phyloP scores from a whole-genome alignment of 2,888 invertebrate species.

The Automeris io region DNA sequence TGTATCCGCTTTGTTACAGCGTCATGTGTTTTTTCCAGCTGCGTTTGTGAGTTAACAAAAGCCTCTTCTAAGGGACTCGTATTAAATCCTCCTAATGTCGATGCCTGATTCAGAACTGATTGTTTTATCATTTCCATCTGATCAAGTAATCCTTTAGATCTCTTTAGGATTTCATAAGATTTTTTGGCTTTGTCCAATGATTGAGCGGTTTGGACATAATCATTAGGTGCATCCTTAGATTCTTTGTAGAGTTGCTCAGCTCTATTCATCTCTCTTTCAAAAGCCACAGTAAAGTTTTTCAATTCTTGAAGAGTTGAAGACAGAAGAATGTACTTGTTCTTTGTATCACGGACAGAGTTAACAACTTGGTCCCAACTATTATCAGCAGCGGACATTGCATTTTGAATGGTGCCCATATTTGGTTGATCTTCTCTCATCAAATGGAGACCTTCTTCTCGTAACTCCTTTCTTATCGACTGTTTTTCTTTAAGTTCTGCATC shows the following conservation, averaged over 20 bases:
- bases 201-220: slow-evolving; percentile 83
- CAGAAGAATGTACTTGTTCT: slow-evolving; percentile 84
- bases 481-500: slow-evolving; percentile 77
- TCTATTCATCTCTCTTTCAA: slow-evolving; percentile 82
- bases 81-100: slow-evolving; percentile 81
- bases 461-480: slow-evolving; percentile 79
- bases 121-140: slow-evolving; percentile 87
- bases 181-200: slow-evolving; percentile 86
- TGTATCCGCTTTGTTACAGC: slow-evolving; percentile 85
- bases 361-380: slow-evolving; percentile 88
- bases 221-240: slow-evolving; percentile 81
- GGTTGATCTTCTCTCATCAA: slow-evolving; percentile 89
- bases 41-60: slow-evolving; percentile 78
- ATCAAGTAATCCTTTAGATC: slow-evolving; percentile 85
- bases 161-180: slow-evolving; percentile 84
- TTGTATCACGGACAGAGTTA: slow-evolving; percentile 84
- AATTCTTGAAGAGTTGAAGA: slow-evolving; percentile 86
- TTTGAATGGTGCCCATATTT: slow-evolving; percentile 88
- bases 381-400: slow-evolving; percentile 85
- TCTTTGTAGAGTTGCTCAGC: slow-evolving; percentile 81
- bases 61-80: slow-evolving; percentile 77
- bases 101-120: slow-evolving; percentile 82
- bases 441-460: slow-evolving; percentile 87
- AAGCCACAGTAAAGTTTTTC: slow-evolving; percentile 82
- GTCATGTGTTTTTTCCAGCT: slow-evolving; percentile 84